phyloP scores from a whole-genome alignment of 2,888 invertebrate genomes.

The Ornithoptera alexandrae region DNA sequence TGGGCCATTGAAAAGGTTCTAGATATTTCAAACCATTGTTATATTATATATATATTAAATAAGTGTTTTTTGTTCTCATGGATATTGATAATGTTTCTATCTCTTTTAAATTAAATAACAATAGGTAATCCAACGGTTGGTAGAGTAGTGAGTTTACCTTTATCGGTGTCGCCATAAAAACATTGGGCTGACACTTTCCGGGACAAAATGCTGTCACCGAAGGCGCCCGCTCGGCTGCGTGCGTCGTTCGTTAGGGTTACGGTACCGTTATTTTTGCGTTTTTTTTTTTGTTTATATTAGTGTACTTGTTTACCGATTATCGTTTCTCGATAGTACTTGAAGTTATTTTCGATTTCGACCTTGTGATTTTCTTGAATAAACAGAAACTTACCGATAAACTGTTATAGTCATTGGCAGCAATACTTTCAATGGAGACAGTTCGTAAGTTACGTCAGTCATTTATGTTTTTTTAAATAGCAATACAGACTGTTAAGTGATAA shows the following conservation, averaged over 20 bases:
- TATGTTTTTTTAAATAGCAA: too few relatives aligned
- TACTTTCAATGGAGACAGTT: background rate
- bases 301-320: too few relatives aligned
- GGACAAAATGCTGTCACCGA: conserved; percentile 67
- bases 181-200: conserved; percentile 63
- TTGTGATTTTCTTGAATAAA: too few relatives aligned
- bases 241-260: conserved; percentile 12
- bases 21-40: too few relatives aligned
- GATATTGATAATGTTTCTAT: background rate
- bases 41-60: too few relatives aligned
- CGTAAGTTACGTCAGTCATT: background rate
- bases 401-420: too few relatives aligned
- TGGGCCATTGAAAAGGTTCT: too few relatives aligned
- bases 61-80: background rate
- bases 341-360: too few relatives aligned
- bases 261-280: background rate
- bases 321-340: too few relatives aligned
- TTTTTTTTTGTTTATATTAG: background rate
- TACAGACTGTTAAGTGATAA: too few relatives aligned
- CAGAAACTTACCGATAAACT: too few relatives aligned
- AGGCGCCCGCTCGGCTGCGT: conserved; percentile 47
- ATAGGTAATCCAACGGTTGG: conserved; percentile 60
- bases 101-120: conserved; percentile 38
- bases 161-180: conserved; percentile 66
- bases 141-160: conserved; percentile 69